Evolutionary conservation across 1,140 invertebrate species (phyloP).

Genomic region (Drosophila auraria): DNA sequence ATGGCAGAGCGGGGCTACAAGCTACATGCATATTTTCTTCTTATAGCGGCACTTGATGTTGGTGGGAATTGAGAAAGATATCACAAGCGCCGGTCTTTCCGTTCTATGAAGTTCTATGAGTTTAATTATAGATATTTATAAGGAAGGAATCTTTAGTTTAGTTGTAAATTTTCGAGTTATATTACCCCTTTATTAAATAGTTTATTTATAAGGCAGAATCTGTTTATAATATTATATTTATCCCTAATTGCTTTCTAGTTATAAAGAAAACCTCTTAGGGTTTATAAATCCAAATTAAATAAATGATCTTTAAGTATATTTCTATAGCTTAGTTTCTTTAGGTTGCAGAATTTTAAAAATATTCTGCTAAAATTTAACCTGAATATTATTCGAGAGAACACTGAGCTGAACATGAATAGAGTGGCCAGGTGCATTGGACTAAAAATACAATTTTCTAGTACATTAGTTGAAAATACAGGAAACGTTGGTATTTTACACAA

Average conservation of each 20-base stretch:
- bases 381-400: constrained; percentile 17
- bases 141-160: no score
- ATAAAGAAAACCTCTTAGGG: no score
- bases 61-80: constrained; percentile 53
- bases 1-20: background rate
- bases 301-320: no score
- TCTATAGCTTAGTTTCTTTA: no score
- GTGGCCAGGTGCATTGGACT: background rate
- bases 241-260: background rate
- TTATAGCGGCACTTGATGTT: constrained; percentile 64
- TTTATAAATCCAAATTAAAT: no score
- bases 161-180: no score
- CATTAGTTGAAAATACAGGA: no score
- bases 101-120: background rate
- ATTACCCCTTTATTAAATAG: no score
- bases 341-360: constrained; percentile 4
- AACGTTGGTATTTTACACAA: background rate
- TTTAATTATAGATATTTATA: background rate
- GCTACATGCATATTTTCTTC: constrained; percentile 56
- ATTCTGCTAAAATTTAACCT: constrained; percentile 22
- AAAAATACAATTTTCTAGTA: background rate
- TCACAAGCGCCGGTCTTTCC: constrained; percentile 11
- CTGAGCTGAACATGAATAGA: constrained; percentile 18
- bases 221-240: background rate
- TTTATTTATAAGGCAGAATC: background rate